phyloP scores from a whole-genome alignment of 2,888 invertebrate species.

The Pammene aurita region DNA sequence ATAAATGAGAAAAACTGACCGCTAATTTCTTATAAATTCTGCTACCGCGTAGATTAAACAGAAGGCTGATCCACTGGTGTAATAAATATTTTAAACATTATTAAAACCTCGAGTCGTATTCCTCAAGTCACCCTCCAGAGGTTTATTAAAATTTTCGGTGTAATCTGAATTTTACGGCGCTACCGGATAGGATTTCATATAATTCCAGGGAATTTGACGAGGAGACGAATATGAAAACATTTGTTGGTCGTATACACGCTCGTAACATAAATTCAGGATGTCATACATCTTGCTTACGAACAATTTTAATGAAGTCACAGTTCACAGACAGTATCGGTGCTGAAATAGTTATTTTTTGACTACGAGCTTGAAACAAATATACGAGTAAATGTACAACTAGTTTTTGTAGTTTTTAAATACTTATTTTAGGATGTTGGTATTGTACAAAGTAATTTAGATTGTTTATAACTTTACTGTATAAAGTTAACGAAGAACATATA shows the following conservation, averaged over 20 bases:
- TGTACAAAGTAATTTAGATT: no score
- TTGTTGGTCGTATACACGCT: constrained; percentile 49
- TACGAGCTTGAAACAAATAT: no score
- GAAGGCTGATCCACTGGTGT: constrained; percentile 25
- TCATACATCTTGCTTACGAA: constrained; percentile 27
- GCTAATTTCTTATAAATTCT: constrained; percentile 13
- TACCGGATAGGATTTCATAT: constrained; percentile 54
- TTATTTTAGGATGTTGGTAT: no score
- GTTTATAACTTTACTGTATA: no score
- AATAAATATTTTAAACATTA: constrained; percentile 43
- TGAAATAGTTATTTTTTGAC: no score
- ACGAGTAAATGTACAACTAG: no score
- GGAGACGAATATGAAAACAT: constrained; percentile 57
- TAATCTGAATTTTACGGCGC: constrained; percentile 62
- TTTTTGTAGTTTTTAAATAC: no score
- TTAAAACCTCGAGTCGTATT: constrained; percentile 44
- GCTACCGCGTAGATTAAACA: constrained; percentile 23
- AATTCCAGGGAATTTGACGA: constrained; percentile 57
- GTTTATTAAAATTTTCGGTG: constrained; percentile 63
- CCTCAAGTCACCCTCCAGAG: constrained; percentile 44
- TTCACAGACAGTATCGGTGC: background rate
- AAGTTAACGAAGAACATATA: no score
- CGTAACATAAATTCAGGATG: constrained; percentile 49
- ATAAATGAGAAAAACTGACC: constrained; percentile 11
- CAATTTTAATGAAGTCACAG: constrained; percentile 24